Percentiles rank a stretch among this genome's conserved stretches.
Conservation (phyloP, 2,888 invertebrate genomes). For the Lasioglossum pauxillum region DNA sequence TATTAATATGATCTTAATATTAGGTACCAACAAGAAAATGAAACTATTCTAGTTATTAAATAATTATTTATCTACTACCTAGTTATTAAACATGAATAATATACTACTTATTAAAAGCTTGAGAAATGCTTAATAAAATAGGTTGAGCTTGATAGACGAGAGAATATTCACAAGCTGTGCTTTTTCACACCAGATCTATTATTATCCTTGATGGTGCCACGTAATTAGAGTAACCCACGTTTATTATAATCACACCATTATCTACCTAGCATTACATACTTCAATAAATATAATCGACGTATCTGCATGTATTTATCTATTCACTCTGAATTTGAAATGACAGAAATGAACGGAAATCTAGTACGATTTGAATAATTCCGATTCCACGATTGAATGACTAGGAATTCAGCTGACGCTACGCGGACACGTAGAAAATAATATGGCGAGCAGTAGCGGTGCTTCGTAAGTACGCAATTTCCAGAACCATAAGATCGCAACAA, state of each 20-base stretch:
- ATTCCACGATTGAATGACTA: slow-evolving; percentile 40
- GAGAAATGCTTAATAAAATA: not conserved
- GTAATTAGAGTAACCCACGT: not conserved
- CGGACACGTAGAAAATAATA: slow-evolving; percentile 26
- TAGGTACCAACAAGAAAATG: not conserved
- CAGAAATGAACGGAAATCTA: slow-evolving; percentile 37
- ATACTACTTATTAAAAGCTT: not conserved
- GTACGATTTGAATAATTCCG: slow-evolving; percentile 58
- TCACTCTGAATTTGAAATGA: slow-evolving; percentile 36
- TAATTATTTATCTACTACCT: too few relatives aligned
- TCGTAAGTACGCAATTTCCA: not conserved
- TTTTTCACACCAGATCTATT: not conserved
- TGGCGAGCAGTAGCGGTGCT: slow-evolving; percentile 1
- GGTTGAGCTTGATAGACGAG: not conserved
- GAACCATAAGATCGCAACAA: not conserved
- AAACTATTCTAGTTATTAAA: not conserved
- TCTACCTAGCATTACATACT: not conserved
- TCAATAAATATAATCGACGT: slow-evolving; percentile 15
- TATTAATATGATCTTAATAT: too few relatives aligned
- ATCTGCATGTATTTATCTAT: slow-evolving; percentile 26
- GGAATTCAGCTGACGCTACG: slow-evolving; percentile 35
- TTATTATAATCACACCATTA: not conserved
- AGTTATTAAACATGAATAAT: too few relatives aligned
- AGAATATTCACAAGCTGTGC: not conserved
- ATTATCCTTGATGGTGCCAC: not conserved